Evolutionary conservation across 2,888 invertebrate genomes (phyloP), one percentile per base, ranked within the genome.

Genomic region (Apamea epomidion): DNA sequence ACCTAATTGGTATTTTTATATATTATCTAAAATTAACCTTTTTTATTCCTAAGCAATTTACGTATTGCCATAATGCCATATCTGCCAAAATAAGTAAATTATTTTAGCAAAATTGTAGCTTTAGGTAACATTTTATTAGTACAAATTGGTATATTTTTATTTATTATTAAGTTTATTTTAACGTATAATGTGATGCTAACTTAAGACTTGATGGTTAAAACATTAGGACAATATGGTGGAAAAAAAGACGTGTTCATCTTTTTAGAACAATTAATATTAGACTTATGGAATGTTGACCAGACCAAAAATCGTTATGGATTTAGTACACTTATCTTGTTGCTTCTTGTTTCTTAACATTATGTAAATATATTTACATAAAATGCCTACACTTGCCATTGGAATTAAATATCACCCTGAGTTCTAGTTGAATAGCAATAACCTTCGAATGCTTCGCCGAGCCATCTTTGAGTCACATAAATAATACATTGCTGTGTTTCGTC

Each of bases 51-150:
- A 29, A 10, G 73, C 7, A 42, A 64, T 65, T 72, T 37, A 74
- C 62, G 37, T 76, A 85, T 85, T 82, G 54, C 85, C 71, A 62
- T 85, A 71, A 69, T 80, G 80, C 85, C 74, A 85, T 87, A 85
- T 85, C 45, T 85, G 86, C 88, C 77, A 85, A 86, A 85, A 73
- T 81, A 85, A 81, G 25, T 75, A 48, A 51, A 18, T 73, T 73
- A 62, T 62, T 68, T 80, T 80, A 65, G 74, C 60, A 69, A 80
- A 85, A 72, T 60, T 60, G 12, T 84, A 74, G 74, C 32, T 73
- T 45, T 73, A 77, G 54, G 48, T 68, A 65, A 51, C 78, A 51
- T 64, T 84, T 67, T 67, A 83, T 73, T 60, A 78, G 86, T 88
- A 81, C 67, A 74, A 85, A 77, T 85, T 80, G 81, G 76, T 62